Base-by-base conservation (phyloP, 2,113 vertebrate species). In the Himantopus leucocephalus region DNA sequence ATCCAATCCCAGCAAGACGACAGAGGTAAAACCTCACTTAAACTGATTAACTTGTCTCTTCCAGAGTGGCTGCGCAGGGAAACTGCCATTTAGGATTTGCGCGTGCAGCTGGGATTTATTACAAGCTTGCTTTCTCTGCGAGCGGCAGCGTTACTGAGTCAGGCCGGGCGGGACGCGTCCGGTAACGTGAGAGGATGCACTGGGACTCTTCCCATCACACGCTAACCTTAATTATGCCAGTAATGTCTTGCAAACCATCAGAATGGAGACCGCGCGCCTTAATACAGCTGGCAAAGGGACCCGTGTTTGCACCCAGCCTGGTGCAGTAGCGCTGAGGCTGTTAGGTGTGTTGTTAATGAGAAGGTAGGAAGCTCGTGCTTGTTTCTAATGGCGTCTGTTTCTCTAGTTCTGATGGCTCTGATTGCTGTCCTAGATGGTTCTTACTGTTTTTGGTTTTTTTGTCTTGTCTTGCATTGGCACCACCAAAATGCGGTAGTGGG, bases 11-110 rank as follows among this genome's bases (percentile, higher is more conserved):
- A 74, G 94, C 29, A 26, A 85, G 92, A 89, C 10, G 53, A 79
- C 73, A 48, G 92, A 93, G 45, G 80, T 77, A 95, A 94, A 95
- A 52, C 89, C 76, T 87, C 85, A 50, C 79, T 90, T 94, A 87
- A 95, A 91, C 79, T 80, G 94, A 95, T 96, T 92, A 95, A 74
- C 58, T 93, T 2, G 35, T 82, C 55, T 88, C 58, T 91, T 39
- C 21, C 56, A 18, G 37, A 47, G 64, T 32, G 29, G 52, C 64
- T 88, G 80, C 0, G 1, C 53, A 29, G 71, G 76, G 76, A 85
- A 86, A 10, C n/a, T 74, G 89, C 79, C 94, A 52, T 37, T 88
- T 88, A 34, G 76, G 67, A 47, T 70, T 74, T 88, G 70, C 4
- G 8, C 3, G 5, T 72, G 52, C 53, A 63, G 77, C 70, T 88